Percentiles rank a stretch among this genome's conserved stretches.
Evolutionary conservation across 2,888 invertebrate species (phyloP).

Genomic region (Boloria selene): DNA sequence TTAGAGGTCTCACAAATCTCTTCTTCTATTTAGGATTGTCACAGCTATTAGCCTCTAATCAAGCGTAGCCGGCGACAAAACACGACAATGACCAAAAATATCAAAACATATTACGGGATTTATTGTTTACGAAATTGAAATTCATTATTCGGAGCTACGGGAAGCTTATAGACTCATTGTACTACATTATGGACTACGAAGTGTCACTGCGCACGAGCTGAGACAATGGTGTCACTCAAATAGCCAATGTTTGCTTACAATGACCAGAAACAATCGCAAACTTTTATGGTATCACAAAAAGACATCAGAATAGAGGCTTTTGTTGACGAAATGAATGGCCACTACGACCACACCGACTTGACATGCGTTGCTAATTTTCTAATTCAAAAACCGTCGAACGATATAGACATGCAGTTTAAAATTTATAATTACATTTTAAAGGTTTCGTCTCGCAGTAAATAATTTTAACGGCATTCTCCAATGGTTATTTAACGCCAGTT

Average conservation of each 20-base stretch:
- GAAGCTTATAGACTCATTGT: slow-evolving; percentile 63
- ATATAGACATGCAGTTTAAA: slow-evolving; percentile 45
- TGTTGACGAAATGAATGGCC: slow-evolving; percentile 63
- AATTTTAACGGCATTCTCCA: slow-evolving; percentile 20
- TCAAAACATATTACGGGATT: slow-evolving; percentile 78
- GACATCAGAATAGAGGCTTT: slow-evolving; percentile 46
- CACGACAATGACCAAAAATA: slow-evolving; percentile 65
- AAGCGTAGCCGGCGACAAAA: slow-evolving; percentile 54
- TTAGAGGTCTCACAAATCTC: slow-evolving; percentile 51
- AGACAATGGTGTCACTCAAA: slow-evolving; percentile 47
- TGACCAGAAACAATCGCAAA: slow-evolving; percentile 54
- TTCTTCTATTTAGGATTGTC: slow-evolving; percentile 55
- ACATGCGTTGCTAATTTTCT: slow-evolving; percentile 75
- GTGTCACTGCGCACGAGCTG: slow-evolving; percentile 47
- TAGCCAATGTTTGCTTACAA: slow-evolving; percentile 59
- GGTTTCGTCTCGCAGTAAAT: slow-evolving; percentile 22
- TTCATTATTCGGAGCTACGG: slow-evolving; percentile 66
- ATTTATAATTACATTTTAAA: slow-evolving; percentile 41
- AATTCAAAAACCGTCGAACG: slow-evolving; percentile 56
- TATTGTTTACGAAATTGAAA: slow-evolving; percentile 75
- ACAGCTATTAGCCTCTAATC: slow-evolving; percentile 69
- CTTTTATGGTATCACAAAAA: slow-evolving; percentile 50
- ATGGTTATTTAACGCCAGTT: slow-evolving; percentile 15
- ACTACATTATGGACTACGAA: slow-evolving; percentile 53
- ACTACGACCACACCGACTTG: slow-evolving; percentile 70